Base-by-base conservation (phyloP, 2,888 invertebrate species). In the Drosophila atripex region DNA sequence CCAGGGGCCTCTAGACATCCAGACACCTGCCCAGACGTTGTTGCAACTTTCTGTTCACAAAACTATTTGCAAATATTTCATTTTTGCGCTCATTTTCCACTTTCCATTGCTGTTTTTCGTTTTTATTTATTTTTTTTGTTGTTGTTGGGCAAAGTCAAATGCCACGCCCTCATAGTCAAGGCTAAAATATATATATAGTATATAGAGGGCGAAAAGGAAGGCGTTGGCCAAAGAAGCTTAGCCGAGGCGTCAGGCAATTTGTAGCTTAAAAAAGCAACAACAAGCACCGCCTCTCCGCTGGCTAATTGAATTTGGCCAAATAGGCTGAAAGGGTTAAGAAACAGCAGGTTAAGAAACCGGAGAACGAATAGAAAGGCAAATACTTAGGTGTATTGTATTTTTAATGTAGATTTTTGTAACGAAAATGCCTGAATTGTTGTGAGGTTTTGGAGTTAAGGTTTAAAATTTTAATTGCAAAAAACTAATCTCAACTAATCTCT, bases 31-130 rank as follows among this genome's bases (percentile, higher is more conserved):
- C 85, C 85, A 82, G 82, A 82, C 82, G 73, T 46, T 46, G 46
- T 54, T 52, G 51, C 43, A 45, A 55, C 52, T 71, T 64, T 59
- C 53, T 55, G 80, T 69, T 65, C 73, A 50, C 71, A 72, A 79
- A 82, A 82, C 82, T 82, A 82, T 82, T 82, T 66, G 73, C 86
- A 85, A 82, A 85, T 82, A 82, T 82, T 85, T 85, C 64, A 60
- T 63, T 60, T 60, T 45, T 51, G 32, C 46, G n/a, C 38, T 38
- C 46, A 32, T 35, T 71, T 76, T 78, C 66, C 78, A 69, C 58
- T 75, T 84, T 74, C 65, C n/a, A n/a, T n/a, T n/a, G n/a, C n/a
- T n/a, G n/a, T 58, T 23, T 71, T 57, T 61, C 28, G 47, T 46
- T 21, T 35, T 57, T 43, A 35, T 51, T 21, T 32, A 46, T 56